Base-by-base conservation (phyloP, 2,888 invertebrate species). In the Tryphoninae sp. region DNA sequence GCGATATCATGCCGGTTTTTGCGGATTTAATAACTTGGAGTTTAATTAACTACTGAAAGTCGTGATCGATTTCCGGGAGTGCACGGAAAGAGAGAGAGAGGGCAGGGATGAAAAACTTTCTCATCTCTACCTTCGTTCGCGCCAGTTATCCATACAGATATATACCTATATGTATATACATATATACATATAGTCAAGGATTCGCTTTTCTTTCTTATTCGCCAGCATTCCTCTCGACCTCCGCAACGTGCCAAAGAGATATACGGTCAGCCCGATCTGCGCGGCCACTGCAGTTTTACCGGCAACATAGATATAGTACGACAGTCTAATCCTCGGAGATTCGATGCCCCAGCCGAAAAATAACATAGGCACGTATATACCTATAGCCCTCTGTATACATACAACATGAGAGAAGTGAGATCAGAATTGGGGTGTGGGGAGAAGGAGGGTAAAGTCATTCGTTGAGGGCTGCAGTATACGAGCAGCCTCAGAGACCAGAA, bases 31-130 rank as follows among this genome's bases (percentile, higher is more conserved):
- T 90, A 91, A 91, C 88, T 88, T 84, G 82, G 85, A 89, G 88
- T 90, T 90, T 90, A 91, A 90, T 90, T 90, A 91, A 90, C 89
- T 89, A 84, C 87, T 88, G 88, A 87, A 88, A 88, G 89, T 88
- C 87, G 84, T 87, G 89, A 90, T 90, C 89, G 89, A 89, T 90
- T 89, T 86, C 86, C 84, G 80, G 86, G 80, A 82, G 78, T 78
- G 73, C 62, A 51, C 78, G 26, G 40, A 73, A 68, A 71, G 75
- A 69, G 23, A 58, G 53, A 64, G n/a, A 26, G 55, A 58, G 51
- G 13, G n/a, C n/a, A 22, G 49, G 42, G 51, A 58, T 33, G 65
- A 53, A 40, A 40, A n/a, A 71, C 67, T 75, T 69, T 80, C 58
- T 75, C 78, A 75, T 82, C 65, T 75, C 61, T 62, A 45, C 58